Percentiles rank a stretch among this genome's conserved stretches.
phyloP scores from a whole-genome alignment of 2,113 vertebrate species.

The human (Homo sapiens) region DNA sequence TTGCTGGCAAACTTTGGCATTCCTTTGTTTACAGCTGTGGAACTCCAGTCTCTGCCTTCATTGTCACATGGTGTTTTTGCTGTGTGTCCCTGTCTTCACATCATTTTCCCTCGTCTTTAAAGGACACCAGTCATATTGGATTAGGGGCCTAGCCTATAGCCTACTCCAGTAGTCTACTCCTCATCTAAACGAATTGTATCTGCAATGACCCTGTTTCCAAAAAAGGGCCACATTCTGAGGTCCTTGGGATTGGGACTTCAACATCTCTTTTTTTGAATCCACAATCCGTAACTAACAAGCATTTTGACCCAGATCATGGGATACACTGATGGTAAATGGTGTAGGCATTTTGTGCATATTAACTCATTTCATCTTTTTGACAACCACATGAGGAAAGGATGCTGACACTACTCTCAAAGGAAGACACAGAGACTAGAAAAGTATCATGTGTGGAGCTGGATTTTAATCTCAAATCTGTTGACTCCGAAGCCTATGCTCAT shows the following conservation, averaged over 20 bases:
- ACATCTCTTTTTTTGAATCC: background rate
- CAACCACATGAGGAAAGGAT: background rate
- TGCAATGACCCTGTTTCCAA: background rate
- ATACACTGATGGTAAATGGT: too few species aligned
- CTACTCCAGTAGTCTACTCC: background rate
- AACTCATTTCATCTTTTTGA: background rate
- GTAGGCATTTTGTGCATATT: background rate
- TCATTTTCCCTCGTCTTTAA: background rate
- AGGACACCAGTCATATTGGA: background rate
- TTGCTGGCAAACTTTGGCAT: background rate
- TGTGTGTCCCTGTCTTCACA: background rate
- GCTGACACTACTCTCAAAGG: background rate
- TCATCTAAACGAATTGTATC: background rate
- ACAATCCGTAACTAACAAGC: background rate
- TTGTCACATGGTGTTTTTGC: background rate
- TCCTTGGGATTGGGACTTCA: background rate
- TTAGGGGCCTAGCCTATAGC: background rate
- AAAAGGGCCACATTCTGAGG: background rate
- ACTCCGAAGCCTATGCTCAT: background rate
- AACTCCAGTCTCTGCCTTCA: background rate
- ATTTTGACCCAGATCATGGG: background rate
- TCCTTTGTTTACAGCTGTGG: background rate
- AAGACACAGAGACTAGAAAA: background rate
- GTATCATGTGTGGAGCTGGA: fast-evolving
- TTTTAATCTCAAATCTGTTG: background rate